Conservation (phyloP, 92 coral and sea anemone genomes). For the Isaurus tuberculatus region DNA sequence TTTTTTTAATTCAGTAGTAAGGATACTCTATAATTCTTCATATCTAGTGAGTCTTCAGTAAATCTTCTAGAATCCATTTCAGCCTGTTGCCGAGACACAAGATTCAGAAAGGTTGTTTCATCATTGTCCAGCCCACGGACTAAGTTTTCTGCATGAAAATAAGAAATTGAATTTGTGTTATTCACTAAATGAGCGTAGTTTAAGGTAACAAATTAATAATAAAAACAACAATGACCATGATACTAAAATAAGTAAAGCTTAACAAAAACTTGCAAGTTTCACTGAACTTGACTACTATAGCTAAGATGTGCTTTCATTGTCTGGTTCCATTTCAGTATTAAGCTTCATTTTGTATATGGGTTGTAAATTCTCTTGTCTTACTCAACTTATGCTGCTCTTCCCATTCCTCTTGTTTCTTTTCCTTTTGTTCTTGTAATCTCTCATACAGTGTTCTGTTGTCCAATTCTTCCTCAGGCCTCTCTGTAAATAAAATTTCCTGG, state of each 20-base stretch:
- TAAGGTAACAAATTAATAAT: not conserved
- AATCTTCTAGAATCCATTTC: constrained; percentile 77
- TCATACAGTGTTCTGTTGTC: constrained; percentile 89
- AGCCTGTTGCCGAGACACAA: constrained; percentile 95
- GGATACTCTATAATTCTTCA: constrained; percentile 84
- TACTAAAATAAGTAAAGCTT: no score
- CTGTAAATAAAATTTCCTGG: constrained; percentile 47
- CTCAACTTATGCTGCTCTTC: constrained; percentile 95
- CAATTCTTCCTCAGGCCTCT: constrained; percentile 86
- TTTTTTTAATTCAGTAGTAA: not conserved
- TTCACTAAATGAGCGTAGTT: no score
- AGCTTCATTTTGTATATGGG: no score
- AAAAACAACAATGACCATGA: not conserved
- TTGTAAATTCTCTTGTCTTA: constrained; percentile 33
- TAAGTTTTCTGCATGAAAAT: constrained; percentile 74
- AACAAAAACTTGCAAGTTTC: no score
- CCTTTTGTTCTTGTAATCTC: constrained; percentile 92
- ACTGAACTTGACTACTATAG: no score
- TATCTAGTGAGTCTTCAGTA: constrained; percentile 78
- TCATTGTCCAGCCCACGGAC: constrained; percentile 95
- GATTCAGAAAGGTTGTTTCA: constrained; percentile 90
- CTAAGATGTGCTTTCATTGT: no score
- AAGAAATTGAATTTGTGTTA: not conserved
- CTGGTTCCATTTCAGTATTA: no score
- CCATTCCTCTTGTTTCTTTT: constrained; percentile 97